Conservation (phyloP, 2,113 vertebrate species). For the Cephalopterus ornatus region DNA sequence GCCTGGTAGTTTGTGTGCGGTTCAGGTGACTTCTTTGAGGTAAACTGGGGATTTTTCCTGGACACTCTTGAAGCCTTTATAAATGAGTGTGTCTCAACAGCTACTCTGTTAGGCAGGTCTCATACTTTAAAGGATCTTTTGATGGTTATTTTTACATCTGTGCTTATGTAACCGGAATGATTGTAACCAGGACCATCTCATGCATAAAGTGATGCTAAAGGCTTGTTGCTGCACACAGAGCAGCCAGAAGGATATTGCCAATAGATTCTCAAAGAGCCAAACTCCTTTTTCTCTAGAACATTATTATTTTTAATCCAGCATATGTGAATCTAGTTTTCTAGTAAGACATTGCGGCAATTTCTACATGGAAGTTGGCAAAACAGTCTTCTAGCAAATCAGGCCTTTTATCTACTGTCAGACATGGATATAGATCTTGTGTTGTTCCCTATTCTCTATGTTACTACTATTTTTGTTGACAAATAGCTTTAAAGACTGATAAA, state of each 20-base stretch:
- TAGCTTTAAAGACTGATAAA: neutral
- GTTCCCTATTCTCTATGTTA: neutral
- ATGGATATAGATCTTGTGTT: neutral
- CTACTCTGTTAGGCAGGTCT: neutral
- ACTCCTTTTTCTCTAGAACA: neutral
- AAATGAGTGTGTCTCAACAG: neutral
- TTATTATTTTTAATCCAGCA: neutral
- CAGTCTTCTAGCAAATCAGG: neutral
- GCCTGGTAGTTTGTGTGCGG: neutral
- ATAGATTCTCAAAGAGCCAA: neutral
- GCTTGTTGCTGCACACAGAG: neutral
- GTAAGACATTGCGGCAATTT: neutral
- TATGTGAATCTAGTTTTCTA: neutral
- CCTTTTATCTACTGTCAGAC: neutral
- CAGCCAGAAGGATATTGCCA: neutral
- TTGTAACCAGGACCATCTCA: neutral
- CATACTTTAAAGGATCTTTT: neutral
- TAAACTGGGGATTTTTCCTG: neutral
- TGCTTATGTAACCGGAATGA: neutral
- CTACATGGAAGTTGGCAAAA: neutral
- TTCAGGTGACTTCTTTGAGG: neutral
- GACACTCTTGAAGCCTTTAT: neutral
- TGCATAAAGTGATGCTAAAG: neutral
- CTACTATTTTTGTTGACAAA: neutral
- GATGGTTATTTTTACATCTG: neutral